Percentiles rank a stretch among this genome's conserved stretches.
These are phyloP conservation scores for Petrocephalus zakoni DNA, from an alignment of 2,113 vertebrate species.

Conservation along the genomic window DNA sequence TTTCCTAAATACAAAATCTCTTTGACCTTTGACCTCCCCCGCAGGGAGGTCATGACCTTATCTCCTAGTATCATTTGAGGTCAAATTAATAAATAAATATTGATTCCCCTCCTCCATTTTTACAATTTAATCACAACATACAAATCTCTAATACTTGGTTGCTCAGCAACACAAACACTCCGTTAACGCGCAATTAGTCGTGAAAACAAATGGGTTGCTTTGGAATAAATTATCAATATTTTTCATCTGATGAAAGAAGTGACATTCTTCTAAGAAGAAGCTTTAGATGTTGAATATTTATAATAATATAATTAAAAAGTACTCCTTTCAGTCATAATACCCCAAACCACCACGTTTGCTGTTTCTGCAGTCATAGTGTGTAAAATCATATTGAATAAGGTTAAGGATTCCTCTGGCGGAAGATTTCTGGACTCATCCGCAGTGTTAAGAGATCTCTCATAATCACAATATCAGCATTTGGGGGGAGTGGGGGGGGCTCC, in stretches of 20 bases:
- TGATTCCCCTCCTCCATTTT: not conserved
- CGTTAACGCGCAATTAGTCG: not conserved
- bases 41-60: not conserved
- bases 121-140: not conserved
- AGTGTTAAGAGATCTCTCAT: not conserved
- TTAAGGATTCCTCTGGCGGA: conserved; percentile 13
- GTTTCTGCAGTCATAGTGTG: not conserved
- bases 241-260: not conserved
- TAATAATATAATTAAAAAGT: not conserved
- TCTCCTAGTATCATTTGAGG: not conserved
- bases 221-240: not conserved
- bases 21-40: not conserved
- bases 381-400: not conserved
- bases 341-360: not conserved
- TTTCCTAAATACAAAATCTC: not conserved
- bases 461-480: not conserved
- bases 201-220: not conserved
- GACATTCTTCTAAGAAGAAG: not conserved
- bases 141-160: not conserved
- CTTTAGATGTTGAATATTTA: not conserved
- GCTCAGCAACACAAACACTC: not conserved
- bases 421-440: not conserved
- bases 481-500: not conserved
- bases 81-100: conserved; percentile 10
- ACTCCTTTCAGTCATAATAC: not conserved